A percentile compares a stretch with the other conserved stretches of the same genome.
Conservation (phyloP, 1,140 invertebrate genomes). For the Zaprionus taronus region DNA sequence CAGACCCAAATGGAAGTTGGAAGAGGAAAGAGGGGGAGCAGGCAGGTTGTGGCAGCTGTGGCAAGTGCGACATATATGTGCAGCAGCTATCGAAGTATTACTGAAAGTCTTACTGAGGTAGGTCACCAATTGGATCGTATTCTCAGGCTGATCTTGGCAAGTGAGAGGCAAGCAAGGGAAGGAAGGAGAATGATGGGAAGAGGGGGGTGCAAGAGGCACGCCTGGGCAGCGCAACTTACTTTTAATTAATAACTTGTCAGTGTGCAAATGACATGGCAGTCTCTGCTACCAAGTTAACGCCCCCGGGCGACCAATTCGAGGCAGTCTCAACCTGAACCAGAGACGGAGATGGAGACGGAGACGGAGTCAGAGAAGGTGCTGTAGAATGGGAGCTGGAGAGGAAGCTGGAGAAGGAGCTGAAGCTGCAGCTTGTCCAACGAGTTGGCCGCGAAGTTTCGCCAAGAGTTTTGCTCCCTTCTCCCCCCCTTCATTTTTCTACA, state of each 20-base stretch:
- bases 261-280: slow-evolving; percentile 79
- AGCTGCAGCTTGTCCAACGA: background rate
- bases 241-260: slow-evolving; percentile 83
- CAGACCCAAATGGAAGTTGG: slow-evolving; percentile 23
- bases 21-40: no score
- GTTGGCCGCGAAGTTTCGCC: slow-evolving; percentile 4
- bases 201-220: background rate
- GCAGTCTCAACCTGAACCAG: background rate
- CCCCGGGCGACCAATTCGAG: slow-evolving; percentile 68
- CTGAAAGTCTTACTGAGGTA: background rate
- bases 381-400: background rate
- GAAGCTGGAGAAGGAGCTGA: background rate
- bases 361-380: background rate
- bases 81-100: background rate
- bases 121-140: background rate
- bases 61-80: no score
- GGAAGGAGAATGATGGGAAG: background rate
- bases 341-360: background rate
- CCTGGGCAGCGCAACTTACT: slow-evolving; percentile 49
- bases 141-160: background rate
- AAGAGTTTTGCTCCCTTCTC: background rate
- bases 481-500: background rate
- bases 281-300: slow-evolving; percentile 70
- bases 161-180: background rate
- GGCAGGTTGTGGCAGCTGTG: no score